Evolutionary conservation across 2,888 invertebrate species (phyloP), one percentile per base, ranked within the genome.

Genomic region (Halocaridina rubra): DNA sequence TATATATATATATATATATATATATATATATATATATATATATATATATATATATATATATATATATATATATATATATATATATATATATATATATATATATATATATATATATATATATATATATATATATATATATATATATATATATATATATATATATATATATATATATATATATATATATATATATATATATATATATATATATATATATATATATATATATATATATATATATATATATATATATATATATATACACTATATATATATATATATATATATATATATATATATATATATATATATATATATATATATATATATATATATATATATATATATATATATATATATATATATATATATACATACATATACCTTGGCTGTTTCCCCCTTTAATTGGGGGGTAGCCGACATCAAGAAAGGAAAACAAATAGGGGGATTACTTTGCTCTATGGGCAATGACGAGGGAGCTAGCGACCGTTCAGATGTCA

Each of bases 101-200:
- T 61, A n/a, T 61, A 61, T 61, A n/a, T 61, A 61, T 61, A n/a
- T 61, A 61, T 61, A n/a, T 61, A 61, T 61, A n/a, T 61, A 61
- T 61, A 61, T 61, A 61, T 13, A 39, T 39, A 39, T 39, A 39
- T 64, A 78, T 29, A 71, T 78, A 78, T 78, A 78, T 78, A 78
- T 78, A 78, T 78, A 78, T 78, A 78, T 78, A 78, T 78, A 67
- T 69, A 64, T 30, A 27, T 4, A 39, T 39, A 39, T 39, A 39
- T 39, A 39, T 39, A 39, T 39, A 39, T 39, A 39, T 39, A 39
- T 39, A 39, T 39, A 13, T 39, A 39, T 39, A 39, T 39, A 39
- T 39, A 13, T 39, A 2, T 39, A 39, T 39, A 24, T 46, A 24
- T 74, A 4, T 74, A 24, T 39, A 24, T 74, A 22, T n/a, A 39